Percentiles rank a stretch among this genome's conserved stretches.
Conservation (phyloP, 2,113 vertebrate genomes). For the Antennarius striatus region DNA sequence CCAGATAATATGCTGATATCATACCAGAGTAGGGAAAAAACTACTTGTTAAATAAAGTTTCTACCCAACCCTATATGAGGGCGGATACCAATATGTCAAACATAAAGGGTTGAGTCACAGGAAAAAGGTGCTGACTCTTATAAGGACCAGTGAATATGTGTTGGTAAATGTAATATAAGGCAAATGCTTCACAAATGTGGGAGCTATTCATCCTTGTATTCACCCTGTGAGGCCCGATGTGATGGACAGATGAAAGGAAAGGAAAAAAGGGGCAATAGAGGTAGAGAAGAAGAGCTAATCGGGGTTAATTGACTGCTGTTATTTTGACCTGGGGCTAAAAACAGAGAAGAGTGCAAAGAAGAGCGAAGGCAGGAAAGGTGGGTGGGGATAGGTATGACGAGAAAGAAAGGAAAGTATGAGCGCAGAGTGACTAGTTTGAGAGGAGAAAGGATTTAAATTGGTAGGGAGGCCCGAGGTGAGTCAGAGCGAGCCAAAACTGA, state of each 20-base stretch:
- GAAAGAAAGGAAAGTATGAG: slow-evolving; percentile 28
- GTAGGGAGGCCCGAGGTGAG: slow-evolving; percentile 49
- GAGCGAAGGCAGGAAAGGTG: slow-evolving; percentile 12
- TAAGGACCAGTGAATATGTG: slow-evolving; percentile 12
- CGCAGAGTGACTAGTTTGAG: slow-evolving; percentile 22
- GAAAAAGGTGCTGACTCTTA: slow-evolving; percentile 49
- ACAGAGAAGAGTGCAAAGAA: slow-evolving; percentile 56
- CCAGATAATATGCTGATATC: no score
- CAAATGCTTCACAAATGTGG: slow-evolving; percentile 50
- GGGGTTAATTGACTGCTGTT: slow-evolving; percentile 79
- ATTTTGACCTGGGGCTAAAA: slow-evolving; percentile 73
- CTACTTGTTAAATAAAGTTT: slow-evolving; percentile 11
- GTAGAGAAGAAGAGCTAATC: slow-evolving; percentile 71
- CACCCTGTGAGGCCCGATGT: slow-evolving; percentile 39
- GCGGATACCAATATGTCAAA: slow-evolving; percentile 1
- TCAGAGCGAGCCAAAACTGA: slow-evolving; percentile 28
- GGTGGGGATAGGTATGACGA: slow-evolving; percentile 21
- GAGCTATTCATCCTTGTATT: slow-evolving; percentile 21
- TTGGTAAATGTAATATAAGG: neutral
- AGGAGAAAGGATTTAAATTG: slow-evolving; percentile 16
- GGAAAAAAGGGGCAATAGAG: slow-evolving; percentile 30
- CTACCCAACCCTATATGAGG: slow-evolving; percentile 13
- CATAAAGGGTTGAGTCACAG: slow-evolving; percentile 47
- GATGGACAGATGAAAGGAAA: slow-evolving; percentile 53
- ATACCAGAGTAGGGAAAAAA: no score